Evolutionary conservation across 1,140 invertebrate species (phyloP).

Genomic region (Ectropis grisescens): DNA sequence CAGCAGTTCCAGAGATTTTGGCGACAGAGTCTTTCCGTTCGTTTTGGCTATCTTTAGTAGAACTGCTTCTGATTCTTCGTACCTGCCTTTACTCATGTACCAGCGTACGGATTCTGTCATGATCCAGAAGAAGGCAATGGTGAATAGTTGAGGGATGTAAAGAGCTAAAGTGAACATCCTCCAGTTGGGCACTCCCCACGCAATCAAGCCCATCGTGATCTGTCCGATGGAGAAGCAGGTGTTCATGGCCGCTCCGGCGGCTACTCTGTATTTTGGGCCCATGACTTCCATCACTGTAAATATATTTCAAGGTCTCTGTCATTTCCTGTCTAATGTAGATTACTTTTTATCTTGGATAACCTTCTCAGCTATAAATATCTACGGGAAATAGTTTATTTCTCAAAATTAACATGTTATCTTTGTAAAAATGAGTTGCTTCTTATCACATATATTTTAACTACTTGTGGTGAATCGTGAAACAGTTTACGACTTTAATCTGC

Average conservation of each 20-base stretch:
- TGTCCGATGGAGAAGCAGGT: slow-evolving; percentile 80
- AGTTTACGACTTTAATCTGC: too few relatives aligned
- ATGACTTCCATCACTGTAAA: slow-evolving; percentile 81
- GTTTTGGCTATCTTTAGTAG: slow-evolving; percentile 72
- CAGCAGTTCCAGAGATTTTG: slow-evolving; percentile 63
- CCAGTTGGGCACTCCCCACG: slow-evolving; percentile 80
- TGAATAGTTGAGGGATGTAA: slow-evolving; percentile 75
- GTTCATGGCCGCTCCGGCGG: slow-evolving; percentile 77
- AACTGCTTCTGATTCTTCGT: slow-evolving; percentile 72
- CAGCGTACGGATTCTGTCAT: slow-evolving; percentile 78
- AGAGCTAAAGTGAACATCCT: slow-evolving; percentile 74
- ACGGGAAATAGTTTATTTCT: too few relatives aligned
- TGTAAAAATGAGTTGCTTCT: too few relatives aligned
- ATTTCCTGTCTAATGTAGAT: too few relatives aligned
- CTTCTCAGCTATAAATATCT: too few relatives aligned
- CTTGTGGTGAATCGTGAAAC: too few relatives aligned
- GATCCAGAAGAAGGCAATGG: slow-evolving; percentile 73
- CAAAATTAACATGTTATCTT: too few relatives aligned
- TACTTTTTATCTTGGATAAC: too few relatives aligned
- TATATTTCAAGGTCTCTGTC: too few relatives aligned
- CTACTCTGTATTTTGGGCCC: slow-evolving; percentile 77
- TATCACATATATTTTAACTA: too few relatives aligned
- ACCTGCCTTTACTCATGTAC: slow-evolving; percentile 78
- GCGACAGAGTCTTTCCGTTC: slow-evolving; percentile 74
- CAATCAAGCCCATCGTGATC: slow-evolving; percentile 73